These are phyloP conservation scores for Panthera tigris DNA, from an alignment of 2,113 vertebrate species.

Conservation along the genomic window DNA sequence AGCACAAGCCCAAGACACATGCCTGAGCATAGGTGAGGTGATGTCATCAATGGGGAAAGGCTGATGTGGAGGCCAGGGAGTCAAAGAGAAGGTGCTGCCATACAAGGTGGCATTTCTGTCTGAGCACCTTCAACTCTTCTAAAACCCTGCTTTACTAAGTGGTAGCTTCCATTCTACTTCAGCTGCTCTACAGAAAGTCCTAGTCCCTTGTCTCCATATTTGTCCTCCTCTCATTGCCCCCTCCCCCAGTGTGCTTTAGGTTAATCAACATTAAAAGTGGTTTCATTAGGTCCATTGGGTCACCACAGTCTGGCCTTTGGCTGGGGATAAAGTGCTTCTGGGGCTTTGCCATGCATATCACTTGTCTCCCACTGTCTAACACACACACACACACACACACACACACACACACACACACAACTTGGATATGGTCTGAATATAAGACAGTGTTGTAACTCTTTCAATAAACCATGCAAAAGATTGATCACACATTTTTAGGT, in stretches of 20 bases:
- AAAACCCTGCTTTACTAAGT: background rate
- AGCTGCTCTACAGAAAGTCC: background rate
- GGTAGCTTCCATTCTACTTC: background rate
- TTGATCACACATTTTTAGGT: background rate
- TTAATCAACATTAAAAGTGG: background rate
- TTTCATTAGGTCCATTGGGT: background rate
- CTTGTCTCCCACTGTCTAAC: background rate
- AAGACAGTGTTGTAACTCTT: background rate
- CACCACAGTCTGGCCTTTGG: background rate
- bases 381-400: background rate
- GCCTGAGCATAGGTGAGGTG: background rate
- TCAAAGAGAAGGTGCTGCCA: too few relatives aligned
- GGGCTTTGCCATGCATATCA: background rate
- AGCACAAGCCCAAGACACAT: background rate
- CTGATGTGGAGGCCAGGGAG: background rate
- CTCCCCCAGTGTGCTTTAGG: background rate
- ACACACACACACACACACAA: background rate
- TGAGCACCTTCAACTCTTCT: background rate
- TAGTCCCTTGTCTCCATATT: background rate
- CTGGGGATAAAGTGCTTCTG: background rate
- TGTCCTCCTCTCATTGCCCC: background rate
- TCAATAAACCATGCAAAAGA: slow-evolving; percentile 4
- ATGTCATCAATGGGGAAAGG: background rate
- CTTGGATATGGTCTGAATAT: background rate
- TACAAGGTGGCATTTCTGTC: background rate